Percentiles rank a stretch among this genome's conserved stretches.
phyloP scores from a whole-genome alignment of 2,888 invertebrate species.

The Antheraea yamamai region DNA sequence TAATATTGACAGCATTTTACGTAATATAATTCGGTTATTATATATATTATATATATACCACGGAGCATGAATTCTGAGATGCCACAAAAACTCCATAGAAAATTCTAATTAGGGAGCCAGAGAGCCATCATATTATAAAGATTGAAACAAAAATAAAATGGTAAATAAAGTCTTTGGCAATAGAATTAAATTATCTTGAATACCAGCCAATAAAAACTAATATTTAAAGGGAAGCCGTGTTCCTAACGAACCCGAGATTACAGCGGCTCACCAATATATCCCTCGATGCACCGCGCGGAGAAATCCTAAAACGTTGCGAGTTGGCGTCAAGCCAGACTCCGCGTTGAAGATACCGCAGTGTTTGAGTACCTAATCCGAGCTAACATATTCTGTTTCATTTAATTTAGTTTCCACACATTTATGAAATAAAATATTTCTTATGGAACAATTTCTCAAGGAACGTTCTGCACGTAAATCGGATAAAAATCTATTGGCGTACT shows the following conservation, averaged over 20 bases:
- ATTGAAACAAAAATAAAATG: background rate
- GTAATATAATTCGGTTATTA: too few relatives aligned
- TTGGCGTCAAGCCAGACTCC: conserved; percentile 17
- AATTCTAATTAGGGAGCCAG: too few relatives aligned
- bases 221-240: conserved; percentile 5
- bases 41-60: too few relatives aligned
- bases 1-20: too few relatives aligned
- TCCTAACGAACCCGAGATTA: conserved; percentile 8
- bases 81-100: too few relatives aligned
- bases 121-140: too few relatives aligned
- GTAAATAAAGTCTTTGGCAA: background rate
- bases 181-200: background rate
- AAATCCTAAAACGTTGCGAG: conserved; percentile 11
- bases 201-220: conserved; percentile 1
- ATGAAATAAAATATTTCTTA: background rate
- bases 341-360: conserved; percentile 17
- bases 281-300: conserved; percentile 6
- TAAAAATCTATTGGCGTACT: too few relatives aligned
- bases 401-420: background rate
- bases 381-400: conserved; percentile 11
- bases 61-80: too few relatives aligned
- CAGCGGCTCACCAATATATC: conserved; percentile 10
- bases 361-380: conserved; percentile 32
- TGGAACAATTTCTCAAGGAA: background rate
- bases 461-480: background rate